Evolutionary conservation across 2,888 invertebrate species (phyloP), one percentile per base, ranked within the genome.

Genomic region (Lasius platythorax): DNA sequence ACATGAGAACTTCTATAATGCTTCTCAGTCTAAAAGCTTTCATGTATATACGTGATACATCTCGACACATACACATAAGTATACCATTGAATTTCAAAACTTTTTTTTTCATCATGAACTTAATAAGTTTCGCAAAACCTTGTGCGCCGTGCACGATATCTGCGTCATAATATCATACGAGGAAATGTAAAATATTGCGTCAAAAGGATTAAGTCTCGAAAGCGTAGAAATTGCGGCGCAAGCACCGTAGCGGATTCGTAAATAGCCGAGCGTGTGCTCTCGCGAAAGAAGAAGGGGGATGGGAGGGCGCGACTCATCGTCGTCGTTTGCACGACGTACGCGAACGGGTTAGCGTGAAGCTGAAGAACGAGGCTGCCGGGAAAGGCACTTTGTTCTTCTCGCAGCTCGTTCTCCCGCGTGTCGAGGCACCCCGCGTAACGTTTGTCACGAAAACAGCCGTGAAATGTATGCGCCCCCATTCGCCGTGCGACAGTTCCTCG

Each of bases 401-500:
- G 87, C 82, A 82, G 76, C 81, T 85, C 89, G 84, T 87, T 91
- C 88, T 84, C 88, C 74, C 88, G 90, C 78, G 87, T 90, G 91
- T 89, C 90, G 85, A 43, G 87, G 88, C 90, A 86, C 86, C 89
- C 86, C 87, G 88, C 90, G 90, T 89, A 87, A 91, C 92, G 93
- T 93, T 93, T 93, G 91, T 93, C 92, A 93, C 88, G 88, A 85
- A 88, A 91, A 90, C 90, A 88, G 87, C 83, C 91, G 90, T 91
- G 88, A 91, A 91, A 91, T 92, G 91, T 91, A 91, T 88, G 91
- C 89, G 91, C 85, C 82, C 83, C 83, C 84, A 84, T 86, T 70
- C 76, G 53, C 64, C 33, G 30, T 68, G 66, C 70, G 84, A 76
- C 79, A 75, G 86, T 84, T 82, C 85, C 79, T 33, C 85, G 75